phyloP scores from a whole-genome alignment of 2,113 vertebrate genomes.

The Campylomormyrus tamandua region DNA sequence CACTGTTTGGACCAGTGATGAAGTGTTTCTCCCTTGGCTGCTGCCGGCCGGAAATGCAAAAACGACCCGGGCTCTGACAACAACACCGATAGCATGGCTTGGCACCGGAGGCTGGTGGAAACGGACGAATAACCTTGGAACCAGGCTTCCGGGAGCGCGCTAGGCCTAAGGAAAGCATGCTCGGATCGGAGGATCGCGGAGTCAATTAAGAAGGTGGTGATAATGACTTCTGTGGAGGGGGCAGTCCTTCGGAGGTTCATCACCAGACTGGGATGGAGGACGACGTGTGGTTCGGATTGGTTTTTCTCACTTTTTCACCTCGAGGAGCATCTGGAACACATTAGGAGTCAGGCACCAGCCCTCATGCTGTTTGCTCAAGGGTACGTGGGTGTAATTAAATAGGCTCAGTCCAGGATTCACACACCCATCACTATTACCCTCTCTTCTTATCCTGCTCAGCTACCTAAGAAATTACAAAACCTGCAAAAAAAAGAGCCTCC shows the following conservation, averaged over 20 bases:
- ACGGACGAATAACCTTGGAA: background rate
- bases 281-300: background rate
- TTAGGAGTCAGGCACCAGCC: conserved; percentile 10
- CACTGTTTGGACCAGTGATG: background rate
- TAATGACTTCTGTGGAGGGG: background rate
- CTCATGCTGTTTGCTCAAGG: background rate
- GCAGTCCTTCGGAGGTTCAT: background rate
- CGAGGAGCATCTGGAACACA: conserved; percentile 19
- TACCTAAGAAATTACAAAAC: background rate
- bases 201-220: conserved; percentile 1
- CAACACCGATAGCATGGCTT: background rate
- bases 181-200: background rate
- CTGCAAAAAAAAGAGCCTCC: background rate
- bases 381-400: background rate
- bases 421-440: background rate
- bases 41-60: background rate
- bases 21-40: background rate
- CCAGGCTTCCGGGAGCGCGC: background rate
- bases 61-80: background rate
- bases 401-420: background rate
- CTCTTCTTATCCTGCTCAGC: background rate
- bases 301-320: background rate
- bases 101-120: background rate
- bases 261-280: background rate
- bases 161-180: background rate